A percentile compares a stretch with the other conserved stretches of the same genome.
Conservation (phyloP, 1,140 invertebrate species). For the Camponotus floridanus region DNA sequence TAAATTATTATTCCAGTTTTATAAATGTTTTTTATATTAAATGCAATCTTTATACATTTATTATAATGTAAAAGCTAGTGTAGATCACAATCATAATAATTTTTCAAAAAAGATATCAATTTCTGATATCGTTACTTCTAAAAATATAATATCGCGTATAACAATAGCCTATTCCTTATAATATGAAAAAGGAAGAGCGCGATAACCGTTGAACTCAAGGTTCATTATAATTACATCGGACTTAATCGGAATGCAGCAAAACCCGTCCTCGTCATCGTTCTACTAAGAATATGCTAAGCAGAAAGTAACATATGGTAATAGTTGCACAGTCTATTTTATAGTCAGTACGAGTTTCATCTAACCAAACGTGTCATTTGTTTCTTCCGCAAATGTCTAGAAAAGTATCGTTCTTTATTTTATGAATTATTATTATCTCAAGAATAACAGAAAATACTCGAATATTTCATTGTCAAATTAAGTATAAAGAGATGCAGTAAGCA, state of each 20-base stretch:
- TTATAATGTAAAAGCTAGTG: constrained; percentile 16
- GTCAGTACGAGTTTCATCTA: constrained; percentile 19
- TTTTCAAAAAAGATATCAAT: constrained; percentile 20
- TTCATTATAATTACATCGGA: constrained; percentile 72
- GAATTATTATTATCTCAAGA: background rate
- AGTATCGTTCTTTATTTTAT: constrained; percentile 11
- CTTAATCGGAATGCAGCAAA: constrained; percentile 69
- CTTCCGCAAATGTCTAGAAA: constrained; percentile 16
- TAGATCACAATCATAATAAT: constrained; percentile 28
- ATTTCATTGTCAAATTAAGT: background rate
- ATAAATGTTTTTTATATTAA: background rate
- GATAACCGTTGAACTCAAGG: constrained; percentile 67
- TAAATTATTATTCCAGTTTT: background rate
- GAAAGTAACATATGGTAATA: constrained; percentile 55
- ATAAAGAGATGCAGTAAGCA: background rate
- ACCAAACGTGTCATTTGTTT: constrained; percentile 59
- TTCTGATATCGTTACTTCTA: constrained; percentile 44
- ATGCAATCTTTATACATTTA: background rate
- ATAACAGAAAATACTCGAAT: background rate
- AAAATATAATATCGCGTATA: constrained; percentile 50
- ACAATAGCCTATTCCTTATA: constrained; percentile 52
- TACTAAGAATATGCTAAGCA: constrained; percentile 59
- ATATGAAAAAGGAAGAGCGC: constrained; percentile 58
- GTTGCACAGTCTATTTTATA: constrained; percentile 16
- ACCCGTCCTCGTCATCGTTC: constrained; percentile 61